Evolutionary conservation across 92 coral and sea anemone genomes (phyloP), one percentile per base, ranked within the genome.

Genomic region (Zoanthus sociatus): DNA sequence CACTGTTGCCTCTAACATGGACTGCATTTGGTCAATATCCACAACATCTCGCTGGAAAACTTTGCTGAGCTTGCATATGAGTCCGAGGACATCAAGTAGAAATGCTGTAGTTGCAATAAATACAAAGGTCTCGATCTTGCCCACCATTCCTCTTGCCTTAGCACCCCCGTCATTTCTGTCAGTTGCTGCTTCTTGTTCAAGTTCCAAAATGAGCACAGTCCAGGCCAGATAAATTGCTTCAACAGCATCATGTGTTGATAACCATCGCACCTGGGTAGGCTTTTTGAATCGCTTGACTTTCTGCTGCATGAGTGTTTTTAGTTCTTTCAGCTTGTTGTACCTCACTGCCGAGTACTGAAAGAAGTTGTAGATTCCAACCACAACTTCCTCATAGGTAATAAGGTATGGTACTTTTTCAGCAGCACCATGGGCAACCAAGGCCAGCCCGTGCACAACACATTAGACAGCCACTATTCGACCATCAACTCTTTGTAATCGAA

Each of bases 381-480:
- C 87, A 18, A 63, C 73, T 82, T 88, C 91, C 78, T 88, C 66
- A 73, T 88, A 75, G 21, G 10, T 12, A 44, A 58, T 88, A 74
- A 83, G 82, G 60, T 88, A 88, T n/a, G 88, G 91, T 12, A 83
- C 84, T 55, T 47, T 83, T 82, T 83, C 75, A 17, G 88, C 72
- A 58, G 83, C 88, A 55, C 91, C 74, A 84, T 88, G 88, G 51
- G 84, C 84, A 21, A 88, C 84, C 68, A 83, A 9, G 84, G 91
- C 91, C 74, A 88, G 91, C 83, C 54, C 73, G 91, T 88, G 91
- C 55, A 88, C 88, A 5, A 88, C 91, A 88, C 91, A 83, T 84
- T 88, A 88, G 68, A 82, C 91, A 56, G 88, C n/a, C 17, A 88
- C 88, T 72, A 82, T 88, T 47, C 63, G 42, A 32, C 78, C 88